Base-by-base conservation (phyloP, 1,140 invertebrate species). In the Hylyphantes graminicola region DNA sequence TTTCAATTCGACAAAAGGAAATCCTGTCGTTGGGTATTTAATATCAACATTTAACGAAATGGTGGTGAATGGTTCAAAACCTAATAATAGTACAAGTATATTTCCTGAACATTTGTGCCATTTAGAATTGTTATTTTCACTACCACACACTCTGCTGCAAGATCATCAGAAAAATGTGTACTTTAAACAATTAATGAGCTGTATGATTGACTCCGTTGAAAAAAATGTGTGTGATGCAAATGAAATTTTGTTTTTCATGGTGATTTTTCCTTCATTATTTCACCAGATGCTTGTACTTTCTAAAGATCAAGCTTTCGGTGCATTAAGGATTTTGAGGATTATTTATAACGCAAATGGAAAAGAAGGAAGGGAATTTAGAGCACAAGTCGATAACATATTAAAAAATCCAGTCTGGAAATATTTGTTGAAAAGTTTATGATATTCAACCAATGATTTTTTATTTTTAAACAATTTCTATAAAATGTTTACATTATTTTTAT, bases 11-110 rank as follows among this genome's bases (percentile, higher is more conserved):
- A 55, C 51, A 15, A 50, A 68, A 12, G 65, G 77, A 2, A 68
- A 80, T n/a, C 77, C 77, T 15, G 53, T 70, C 50, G 65, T 80
- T 50, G 53, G 51, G 17, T 80, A 80, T 80, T 50, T 80, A 12
- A n/a, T 19, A 10, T 68, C n/a, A 19, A 35, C 50, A 15, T 70
- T 80, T 59, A 51, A 65, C 12, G 50, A 70, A 70, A n/a, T 48
- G 11, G 19, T 80, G 0, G 70, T 35, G 54, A 53, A 70, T 4
- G 17, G 57, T 17, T 21, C 53, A 6, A 19, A n/a, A n/a, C 7
- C 19, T 50, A 13, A 11, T 59, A 12, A 8, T 12, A n/a, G 2
- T 11, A 70, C 59, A 7, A 48, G 35, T 50, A 9, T 80, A 7
- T 70, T 80, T 80, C 12, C 51, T 55, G 65, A 80, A 48, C 19